Conservation (phyloP, 2,888 invertebrate genomes). For the Gymnosoma rotundatum region DNA sequence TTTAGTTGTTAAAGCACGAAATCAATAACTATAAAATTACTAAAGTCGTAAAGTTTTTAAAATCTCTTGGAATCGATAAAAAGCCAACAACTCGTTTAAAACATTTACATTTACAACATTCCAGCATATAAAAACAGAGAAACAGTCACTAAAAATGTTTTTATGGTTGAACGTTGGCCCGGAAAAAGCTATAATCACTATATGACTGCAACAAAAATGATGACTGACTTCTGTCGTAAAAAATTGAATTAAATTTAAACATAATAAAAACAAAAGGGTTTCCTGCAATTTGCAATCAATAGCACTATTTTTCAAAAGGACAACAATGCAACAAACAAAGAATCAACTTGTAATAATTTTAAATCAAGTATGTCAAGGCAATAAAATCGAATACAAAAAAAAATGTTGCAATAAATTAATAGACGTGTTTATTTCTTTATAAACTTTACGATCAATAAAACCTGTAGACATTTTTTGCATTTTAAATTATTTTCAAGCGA, state of each 20-base stretch:
- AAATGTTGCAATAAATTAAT: conserved; percentile 24
- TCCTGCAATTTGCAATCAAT: conserved; percentile 24
- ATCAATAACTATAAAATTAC: conserved; percentile 47
- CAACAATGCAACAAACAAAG: conserved; percentile 9
- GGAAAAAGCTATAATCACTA: conserved; percentile 9
- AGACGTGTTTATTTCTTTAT: conserved; percentile 41
- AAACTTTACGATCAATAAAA: conserved; percentile 33
- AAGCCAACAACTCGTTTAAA: not conserved
- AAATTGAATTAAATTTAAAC: conserved; percentile 55
- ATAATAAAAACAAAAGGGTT: conserved; percentile 23
- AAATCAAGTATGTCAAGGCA: conserved; percentile 20
- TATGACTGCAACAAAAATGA: conserved; percentile 23
- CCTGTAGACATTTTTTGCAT: not conserved
- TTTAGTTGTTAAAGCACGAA: conserved; percentile 55
- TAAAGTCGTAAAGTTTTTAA: conserved; percentile 1
- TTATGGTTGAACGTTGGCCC: too few species aligned
- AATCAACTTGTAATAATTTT: conserved; percentile 10
- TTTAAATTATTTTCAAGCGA: not conserved
- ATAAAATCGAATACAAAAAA: conserved; percentile 15
- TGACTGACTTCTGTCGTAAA: conserved; percentile 51
- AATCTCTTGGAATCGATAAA: conserved; percentile 50
- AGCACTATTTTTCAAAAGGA: conserved; percentile 24
- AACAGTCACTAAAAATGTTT: not conserved
- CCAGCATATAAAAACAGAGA: not conserved
- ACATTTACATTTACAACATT: not conserved